Base-by-base conservation (phyloP, 2,888 invertebrate genomes). In the Pseudolycoriella hygida region DNA sequence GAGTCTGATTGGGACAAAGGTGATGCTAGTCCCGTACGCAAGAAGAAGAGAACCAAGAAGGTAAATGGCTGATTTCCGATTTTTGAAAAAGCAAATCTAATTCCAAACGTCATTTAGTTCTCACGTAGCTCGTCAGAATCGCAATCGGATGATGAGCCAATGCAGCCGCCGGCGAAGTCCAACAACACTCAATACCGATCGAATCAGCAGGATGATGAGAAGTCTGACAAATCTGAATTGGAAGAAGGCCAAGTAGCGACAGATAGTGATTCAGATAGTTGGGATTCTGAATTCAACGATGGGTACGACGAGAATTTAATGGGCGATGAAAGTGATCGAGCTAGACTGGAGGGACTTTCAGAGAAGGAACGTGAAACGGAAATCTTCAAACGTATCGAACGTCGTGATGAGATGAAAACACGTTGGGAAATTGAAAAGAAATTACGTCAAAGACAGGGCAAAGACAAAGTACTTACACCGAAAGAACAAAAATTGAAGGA, bases 291-390 rank as follows among this genome's bases (percentile, higher is more conserved):
- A 62, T 96, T 94, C 59, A 83, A 92, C 60, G 96, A 97, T 67
- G 96, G 96, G 50, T 93, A 87, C 55, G 96, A 94, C 60, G 94
- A 96, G 51, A 87, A 96, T 60, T 73, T 96, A 20, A 94, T 96
- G 83, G 94, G 94, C 0, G 94, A 96, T 62, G 93, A 88, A 48
- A 94, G 90, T 53, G 97, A 97, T 68, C 77, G 88, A 55, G 83
- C 86, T 2, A 69, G 87, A 0, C 68, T 97, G 40, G 90, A 89
- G 11, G 80, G 83, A 50, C 81, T 97, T 75, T 94, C 94, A 0
- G 97, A 97, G 60, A 93, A 92, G 57, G 96, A 97, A 60, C 71
- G 97, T 39, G 97, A 98, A 67, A 90, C 93, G 46, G 96, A 96
- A 66, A 83, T 98, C 53, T 98, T 89, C 63, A 92, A 94, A 61